Percentiles rank a stretch among this genome's conserved stretches.
phyloP scores from a whole-genome alignment of 2,888 invertebrate genomes.

The Papilio gigon region DNA sequence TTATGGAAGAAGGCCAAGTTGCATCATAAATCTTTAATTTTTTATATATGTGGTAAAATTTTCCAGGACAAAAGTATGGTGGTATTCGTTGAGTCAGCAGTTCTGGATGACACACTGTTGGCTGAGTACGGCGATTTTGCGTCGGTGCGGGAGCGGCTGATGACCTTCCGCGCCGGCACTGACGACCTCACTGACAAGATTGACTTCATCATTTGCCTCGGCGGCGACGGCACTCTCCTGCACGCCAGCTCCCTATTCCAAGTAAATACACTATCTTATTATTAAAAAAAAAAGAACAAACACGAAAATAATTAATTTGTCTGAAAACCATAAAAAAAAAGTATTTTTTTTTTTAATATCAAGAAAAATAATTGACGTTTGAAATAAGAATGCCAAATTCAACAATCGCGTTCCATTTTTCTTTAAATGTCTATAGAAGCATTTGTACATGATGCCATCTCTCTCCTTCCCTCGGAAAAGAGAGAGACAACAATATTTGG shows the following conservation, averaged over 20 bases:
- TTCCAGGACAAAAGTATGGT: constrained; percentile 96
- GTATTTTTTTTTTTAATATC: no score
- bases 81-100: constrained; percentile 96
- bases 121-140: constrained; percentile 89
- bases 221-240: constrained; percentile 97
- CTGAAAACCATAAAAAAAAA: neutral
- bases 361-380: no score
- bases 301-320: neutral
- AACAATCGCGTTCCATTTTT: no score
- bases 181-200: constrained; percentile 98
- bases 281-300: no score
- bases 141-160: constrained; percentile 90
- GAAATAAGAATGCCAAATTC: no score
- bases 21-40: no score
- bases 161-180: constrained; percentile 93
- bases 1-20: no score
- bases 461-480: neutral
- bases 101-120: constrained; percentile 91
- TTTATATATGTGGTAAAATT: neutral
- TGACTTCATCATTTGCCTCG: constrained; percentile 97
- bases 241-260: constrained; percentile 97
- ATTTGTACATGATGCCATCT: neutral
- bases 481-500: neutral
- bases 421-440: neutral
- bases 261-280: constrained; percentile 58